Percentiles rank a stretch among this genome's conserved stretches.
These are phyloP conservation scores for Limosa lapponica DNA, from an alignment of 2,797 vertebrate species.

Conservation along the genomic window DNA sequence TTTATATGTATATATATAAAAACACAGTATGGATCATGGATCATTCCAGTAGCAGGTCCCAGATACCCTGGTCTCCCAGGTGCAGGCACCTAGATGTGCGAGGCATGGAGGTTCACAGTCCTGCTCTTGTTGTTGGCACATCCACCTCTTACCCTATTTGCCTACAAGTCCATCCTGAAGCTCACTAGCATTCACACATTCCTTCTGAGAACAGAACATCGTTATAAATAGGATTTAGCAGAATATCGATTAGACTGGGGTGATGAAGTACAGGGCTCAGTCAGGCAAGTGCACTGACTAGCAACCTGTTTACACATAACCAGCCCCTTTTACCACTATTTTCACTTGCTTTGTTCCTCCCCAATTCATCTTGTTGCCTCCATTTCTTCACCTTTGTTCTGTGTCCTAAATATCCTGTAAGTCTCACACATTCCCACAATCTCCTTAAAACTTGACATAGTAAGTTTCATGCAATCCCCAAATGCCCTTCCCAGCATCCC, in stretches of 20 bases:
- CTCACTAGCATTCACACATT: not conserved
- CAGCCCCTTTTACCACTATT: not conserved
- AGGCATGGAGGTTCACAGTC: not conserved
- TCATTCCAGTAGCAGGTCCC: not conserved
- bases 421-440: not conserved
- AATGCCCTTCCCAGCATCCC: not conserved
- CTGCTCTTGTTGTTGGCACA: not conserved
- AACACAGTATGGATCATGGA: not conserved
- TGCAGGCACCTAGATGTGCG: not conserved
- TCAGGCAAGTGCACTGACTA: not conserved
- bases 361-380: not conserved
- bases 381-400: not conserved
- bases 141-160: not conserved
- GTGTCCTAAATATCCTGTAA: not conserved
- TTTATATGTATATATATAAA: not conserved
- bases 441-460: not conserved
- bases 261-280: not conserved
- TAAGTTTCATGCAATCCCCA: not conserved
- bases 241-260: not conserved
- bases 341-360: not conserved
- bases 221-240: not conserved
- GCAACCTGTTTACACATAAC: not conserved
- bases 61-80: not conserved
- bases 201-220: not conserved
- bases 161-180: not conserved